phyloP scores from a whole-genome alignment of 2,113 vertebrate species.

The Choloepus hoffmanni region DNA sequence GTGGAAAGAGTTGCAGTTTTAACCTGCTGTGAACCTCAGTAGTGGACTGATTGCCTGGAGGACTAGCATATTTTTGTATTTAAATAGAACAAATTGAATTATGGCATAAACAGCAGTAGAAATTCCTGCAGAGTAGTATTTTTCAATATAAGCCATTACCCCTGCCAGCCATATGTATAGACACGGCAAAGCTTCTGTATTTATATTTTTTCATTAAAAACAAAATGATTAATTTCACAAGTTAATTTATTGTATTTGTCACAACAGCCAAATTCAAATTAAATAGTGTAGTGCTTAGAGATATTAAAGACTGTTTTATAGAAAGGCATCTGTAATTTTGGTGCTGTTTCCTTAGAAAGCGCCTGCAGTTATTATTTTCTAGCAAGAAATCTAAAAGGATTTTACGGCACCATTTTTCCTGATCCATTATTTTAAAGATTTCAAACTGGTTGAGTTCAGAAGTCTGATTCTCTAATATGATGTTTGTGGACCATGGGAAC shows the following conservation, averaged over 20 bases:
- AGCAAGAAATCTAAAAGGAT: conserved; percentile 45
- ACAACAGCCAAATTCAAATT: conserved; percentile 86
- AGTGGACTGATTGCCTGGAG: conserved; percentile 76
- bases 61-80: conserved; percentile 84
- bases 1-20: conserved; percentile 44
- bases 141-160: conserved; percentile 86
- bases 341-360: conserved; percentile 64
- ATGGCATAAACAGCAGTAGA: conserved; percentile 80
- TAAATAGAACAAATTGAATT: conserved; percentile 88
- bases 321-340: conserved; percentile 85
- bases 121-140: conserved; percentile 83
- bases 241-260: conserved; percentile 87
- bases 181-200: conserved; percentile 85
- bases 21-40: conserved; percentile 50
- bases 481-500: not conserved
- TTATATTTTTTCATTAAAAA: conserved; percentile 90
- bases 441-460: conserved; percentile 6
- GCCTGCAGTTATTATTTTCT: conserved; percentile 53
- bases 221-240: conserved; percentile 89
- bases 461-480: conserved; percentile 4
- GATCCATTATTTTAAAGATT: conserved; percentile 54
- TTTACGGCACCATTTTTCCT: conserved; percentile 20
- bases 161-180: conserved; percentile 85
- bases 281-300: conserved; percentile 85
- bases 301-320: conserved; percentile 84